These are phyloP conservation scores for Triops cancriformis DNA, from an alignment of 1,140 invertebrate species.

Conservation along the genomic window DNA sequence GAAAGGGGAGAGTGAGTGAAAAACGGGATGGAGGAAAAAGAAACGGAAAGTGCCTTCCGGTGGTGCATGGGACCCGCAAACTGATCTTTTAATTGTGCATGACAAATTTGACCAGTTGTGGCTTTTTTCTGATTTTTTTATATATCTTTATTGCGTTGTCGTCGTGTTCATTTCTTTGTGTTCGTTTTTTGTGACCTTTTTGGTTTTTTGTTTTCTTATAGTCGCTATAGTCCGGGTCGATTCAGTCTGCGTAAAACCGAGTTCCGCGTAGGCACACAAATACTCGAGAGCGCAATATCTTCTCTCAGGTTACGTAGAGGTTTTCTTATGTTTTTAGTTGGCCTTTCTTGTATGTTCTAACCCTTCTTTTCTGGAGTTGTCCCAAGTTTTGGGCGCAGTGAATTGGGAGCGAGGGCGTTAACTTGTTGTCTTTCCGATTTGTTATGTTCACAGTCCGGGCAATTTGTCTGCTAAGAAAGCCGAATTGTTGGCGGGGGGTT, in stretches of 20 bases:
- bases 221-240: conserved; percentile 66
- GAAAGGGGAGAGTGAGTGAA: not conserved
- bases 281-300: conserved; percentile 57
- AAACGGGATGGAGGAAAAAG: not conserved
- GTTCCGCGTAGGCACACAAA: conserved; percentile 55
- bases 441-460: conserved; percentile 50
- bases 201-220: conserved; percentile 39
- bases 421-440: conserved; percentile 34
- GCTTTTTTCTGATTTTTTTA: not conserved
- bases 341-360: not conserved
- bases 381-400: not conserved
- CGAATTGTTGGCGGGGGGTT: conserved; percentile 71
- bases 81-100: not conserved
- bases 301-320: conserved; percentile 55
- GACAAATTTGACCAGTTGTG: not conserved
- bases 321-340: not conserved
- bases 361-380: not conserved
- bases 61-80: too few species aligned
- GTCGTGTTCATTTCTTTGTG: conserved; percentile 30
- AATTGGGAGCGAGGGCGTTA: not conserved
- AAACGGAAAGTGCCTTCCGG: not conserved
- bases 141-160: conserved; percentile 25
- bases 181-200: conserved; percentile 31
- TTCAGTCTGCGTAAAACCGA: conserved; percentile 64
- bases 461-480: conserved; percentile 77